Percentiles rank a stretch among this genome's conserved stretches.
Conservation (phyloP, 2,113 vertebrate genomes). For the Parotia lawesii region DNA sequence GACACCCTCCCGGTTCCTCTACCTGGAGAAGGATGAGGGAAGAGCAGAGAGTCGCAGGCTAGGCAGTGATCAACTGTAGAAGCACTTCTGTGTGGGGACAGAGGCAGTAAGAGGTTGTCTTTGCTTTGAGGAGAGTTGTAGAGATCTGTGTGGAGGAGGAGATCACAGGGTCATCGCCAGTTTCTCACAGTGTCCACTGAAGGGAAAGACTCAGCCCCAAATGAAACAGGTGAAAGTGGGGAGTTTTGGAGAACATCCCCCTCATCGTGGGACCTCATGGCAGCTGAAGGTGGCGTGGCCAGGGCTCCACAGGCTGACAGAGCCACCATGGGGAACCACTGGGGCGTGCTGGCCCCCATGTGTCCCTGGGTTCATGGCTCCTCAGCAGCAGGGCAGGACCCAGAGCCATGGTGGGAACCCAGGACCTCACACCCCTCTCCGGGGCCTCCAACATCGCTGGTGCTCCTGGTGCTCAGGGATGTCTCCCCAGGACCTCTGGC, state of each 20-base stretch:
- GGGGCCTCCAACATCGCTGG: rapidly evolving
- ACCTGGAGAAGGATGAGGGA: background rate
- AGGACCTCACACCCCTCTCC: background rate
- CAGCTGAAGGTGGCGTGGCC: background rate
- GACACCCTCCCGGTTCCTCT: background rate
- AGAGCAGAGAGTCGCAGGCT: background rate
- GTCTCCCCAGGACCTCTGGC: background rate
- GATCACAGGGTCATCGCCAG: rapidly evolving
- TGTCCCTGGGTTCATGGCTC: background rate
- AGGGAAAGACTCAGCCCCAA: background rate
- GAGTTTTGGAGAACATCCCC: background rate
- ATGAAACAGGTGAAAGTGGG: background rate
- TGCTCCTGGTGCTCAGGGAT: background rate
- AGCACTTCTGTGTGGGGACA: background rate
- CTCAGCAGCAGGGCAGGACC: background rate
- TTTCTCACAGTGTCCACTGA: background rate
- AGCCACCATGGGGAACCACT: background rate
- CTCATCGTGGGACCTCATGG: rapidly evolving
- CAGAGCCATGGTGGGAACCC: background rate
- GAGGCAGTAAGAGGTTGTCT: background rate
- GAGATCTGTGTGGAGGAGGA: background rate
- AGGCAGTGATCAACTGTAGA: rapidly evolving
- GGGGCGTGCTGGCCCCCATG: rapidly evolving
- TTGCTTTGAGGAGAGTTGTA: background rate
- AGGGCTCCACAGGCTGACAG: background rate